phyloP scores from a whole-genome alignment of 2,888 invertebrate genomes.

The Callinectes sapidus region DNA sequence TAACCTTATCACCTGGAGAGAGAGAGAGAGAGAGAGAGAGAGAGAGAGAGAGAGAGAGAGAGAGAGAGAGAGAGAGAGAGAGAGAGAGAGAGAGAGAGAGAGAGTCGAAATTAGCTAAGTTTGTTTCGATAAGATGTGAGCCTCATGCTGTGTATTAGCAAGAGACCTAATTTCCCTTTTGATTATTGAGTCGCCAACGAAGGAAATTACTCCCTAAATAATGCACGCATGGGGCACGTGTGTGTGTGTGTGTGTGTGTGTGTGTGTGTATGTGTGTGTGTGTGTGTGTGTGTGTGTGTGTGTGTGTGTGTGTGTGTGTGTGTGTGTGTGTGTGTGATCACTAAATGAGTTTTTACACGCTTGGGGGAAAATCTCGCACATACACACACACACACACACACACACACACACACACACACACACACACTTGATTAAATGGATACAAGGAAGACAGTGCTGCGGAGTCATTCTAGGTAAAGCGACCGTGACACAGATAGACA shows the following conservation, averaged over 20 bases:
- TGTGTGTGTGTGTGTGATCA: too few relatives aligned
- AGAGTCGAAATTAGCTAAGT: not conserved
- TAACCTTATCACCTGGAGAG: not conserved
- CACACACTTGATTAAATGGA: conserved; percentile 3
- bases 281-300: conserved; percentile 37
- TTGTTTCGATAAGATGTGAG: not conserved
- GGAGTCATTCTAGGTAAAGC: not conserved
- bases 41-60: conserved; percentile 35
- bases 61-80: conserved; percentile 35
- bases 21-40: conserved; percentile 30
- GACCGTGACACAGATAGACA: not conserved
- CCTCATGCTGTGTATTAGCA: conserved; percentile 12
- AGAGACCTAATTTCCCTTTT: conserved; percentile 30
- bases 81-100: conserved; percentile 33
- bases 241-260: conserved; percentile 15
- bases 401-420: conserved; percentile 10
- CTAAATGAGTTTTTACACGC: too few relatives aligned
- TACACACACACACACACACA: too few relatives aligned
- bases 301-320: conserved; percentile 36
- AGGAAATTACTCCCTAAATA: conserved; percentile 32
- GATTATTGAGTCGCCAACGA: conserved; percentile 32
- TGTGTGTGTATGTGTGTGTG: conserved; percentile 36
- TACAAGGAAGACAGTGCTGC: not conserved
- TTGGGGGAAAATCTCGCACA: too few relatives aligned
- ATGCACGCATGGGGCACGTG: not conserved